These are phyloP conservation scores for Chrysoperla carnea DNA, from an alignment of 1,140 invertebrate species.

Conservation along the genomic window DNA sequence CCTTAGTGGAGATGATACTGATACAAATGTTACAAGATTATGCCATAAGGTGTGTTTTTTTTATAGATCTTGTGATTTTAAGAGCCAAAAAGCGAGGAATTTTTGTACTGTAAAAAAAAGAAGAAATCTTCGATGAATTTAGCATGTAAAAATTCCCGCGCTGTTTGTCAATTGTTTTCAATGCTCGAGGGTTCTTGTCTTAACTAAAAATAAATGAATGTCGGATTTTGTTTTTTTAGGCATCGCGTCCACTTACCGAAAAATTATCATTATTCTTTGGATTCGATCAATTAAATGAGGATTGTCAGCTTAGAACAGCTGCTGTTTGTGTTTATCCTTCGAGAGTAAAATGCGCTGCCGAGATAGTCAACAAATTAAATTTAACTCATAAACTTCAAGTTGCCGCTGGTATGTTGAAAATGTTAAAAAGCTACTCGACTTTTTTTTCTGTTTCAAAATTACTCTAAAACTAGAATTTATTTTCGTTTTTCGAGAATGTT, in stretches of 20 bases:
- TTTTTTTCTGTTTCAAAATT: no score
- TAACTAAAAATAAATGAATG: no score
- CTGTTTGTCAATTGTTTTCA: slow-evolving; percentile 12
- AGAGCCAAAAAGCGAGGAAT: no score
- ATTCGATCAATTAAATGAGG: slow-evolving; percentile 13
- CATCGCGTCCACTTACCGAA: slow-evolving; percentile 29
- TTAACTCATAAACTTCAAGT: slow-evolving; percentile 40
- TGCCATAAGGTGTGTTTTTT: slow-evolving; percentile 63
- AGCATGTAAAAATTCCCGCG: no score
- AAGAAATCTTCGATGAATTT: no score
- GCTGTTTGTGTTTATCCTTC: slow-evolving; percentile 92
- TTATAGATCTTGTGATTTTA: no score
- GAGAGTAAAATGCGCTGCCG: slow-evolving; percentile 52
- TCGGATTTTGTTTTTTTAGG: slow-evolving; percentile 23
- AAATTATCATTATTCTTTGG: slow-evolving; percentile 16
- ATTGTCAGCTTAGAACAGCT: slow-evolving; percentile 34
- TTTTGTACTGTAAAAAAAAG: no score
- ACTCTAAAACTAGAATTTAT: no score
- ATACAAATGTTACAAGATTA: slow-evolving; percentile 56
- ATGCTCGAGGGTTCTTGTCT: neutral
- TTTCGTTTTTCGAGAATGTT: no score
- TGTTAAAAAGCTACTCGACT: no score
- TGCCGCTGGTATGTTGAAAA: slow-evolving; percentile 44
- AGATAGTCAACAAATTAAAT: slow-evolving; percentile 37
- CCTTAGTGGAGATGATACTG: slow-evolving; percentile 75